phyloP scores from a whole-genome alignment of 2,888 invertebrate genomes.

The Nephrotoma flavescens region DNA sequence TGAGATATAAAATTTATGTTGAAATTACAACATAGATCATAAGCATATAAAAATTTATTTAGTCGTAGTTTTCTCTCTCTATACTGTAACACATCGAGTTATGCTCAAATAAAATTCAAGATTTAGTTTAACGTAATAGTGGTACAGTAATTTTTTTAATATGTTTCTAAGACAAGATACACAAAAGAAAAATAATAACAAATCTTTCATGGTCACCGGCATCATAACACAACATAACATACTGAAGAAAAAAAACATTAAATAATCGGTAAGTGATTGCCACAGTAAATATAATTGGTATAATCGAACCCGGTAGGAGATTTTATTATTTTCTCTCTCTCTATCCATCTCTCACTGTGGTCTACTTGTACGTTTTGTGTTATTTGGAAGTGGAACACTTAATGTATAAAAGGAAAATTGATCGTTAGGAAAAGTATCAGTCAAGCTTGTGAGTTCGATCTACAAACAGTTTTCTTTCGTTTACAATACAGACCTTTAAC shows the following conservation, averaged over 20 bases:
- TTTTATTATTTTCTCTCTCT: neutral
- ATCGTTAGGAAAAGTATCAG: neutral
- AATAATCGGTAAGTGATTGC: neutral
- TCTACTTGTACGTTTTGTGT: neutral
- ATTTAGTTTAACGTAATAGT: neutral
- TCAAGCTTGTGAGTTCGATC: constrained; percentile 4
- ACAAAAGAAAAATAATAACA: neutral
- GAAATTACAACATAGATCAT: neutral
- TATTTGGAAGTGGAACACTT: neutral
- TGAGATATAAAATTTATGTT: neutral
- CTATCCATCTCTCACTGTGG: neutral
- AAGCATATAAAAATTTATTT: neutral
- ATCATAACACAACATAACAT: neutral
- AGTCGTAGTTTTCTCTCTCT: neutral
- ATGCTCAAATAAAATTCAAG: neutral
- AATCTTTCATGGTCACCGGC: neutral
- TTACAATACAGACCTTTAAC: constrained; percentile 4
- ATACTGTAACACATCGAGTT: neutral
- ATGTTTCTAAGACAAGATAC: neutral
- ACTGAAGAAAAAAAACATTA: neutral
- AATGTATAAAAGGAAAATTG: neutral
- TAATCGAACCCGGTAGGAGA: neutral
- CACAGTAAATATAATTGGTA: neutral
- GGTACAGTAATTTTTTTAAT: neutral
- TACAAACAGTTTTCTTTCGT: neutral